Evolutionary conservation across 2,888 invertebrate species (phyloP), one percentile per base, ranked within the genome.

Genomic region (Isoperla grammatica): DNA sequence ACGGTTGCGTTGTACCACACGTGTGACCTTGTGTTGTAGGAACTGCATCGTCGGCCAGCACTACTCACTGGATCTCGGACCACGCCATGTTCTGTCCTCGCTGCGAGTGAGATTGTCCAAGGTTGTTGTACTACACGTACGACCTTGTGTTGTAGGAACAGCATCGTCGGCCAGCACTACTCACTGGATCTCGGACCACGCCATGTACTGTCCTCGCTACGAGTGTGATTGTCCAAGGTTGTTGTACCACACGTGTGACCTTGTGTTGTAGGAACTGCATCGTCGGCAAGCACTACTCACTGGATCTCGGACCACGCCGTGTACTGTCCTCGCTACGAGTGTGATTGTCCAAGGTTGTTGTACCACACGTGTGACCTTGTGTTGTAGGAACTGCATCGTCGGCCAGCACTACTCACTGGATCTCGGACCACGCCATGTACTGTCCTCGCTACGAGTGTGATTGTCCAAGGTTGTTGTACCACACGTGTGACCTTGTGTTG

Each of bases 231-330:
- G 8, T 8, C 37, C 11, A 37, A 6, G 11, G 8, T 8, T 11
- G 6, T 6, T 8, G 11, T 6, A 37, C 11, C 37, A 37, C 37
- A 6, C 8, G 11, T 37, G 8, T 8, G 8, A 11, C 37, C 37
- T 8, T 37, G 37, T 62, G 62, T 76, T 78, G 8, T 73, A 88
- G 94, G 72, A 95, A 94, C 76, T 88, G 93, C 72, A 86, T 92
- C 67, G 88, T 95, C 66, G 90, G 87, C 72, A 85, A 87, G 67
- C 84, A 86, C 69, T 84, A 88, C 69, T 82, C 83, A 57, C 83
- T 91, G 91, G 75, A 82, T 91, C 59, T 86, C 88, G 12, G 91
- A 92, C 74, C 90, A 91, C 71, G 92, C 90, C 1, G 88, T 90
- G 84, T 90, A 88, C 71, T 87, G 88, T 37, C 84, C 84, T 65